Evolutionary conservation across 2,888 invertebrate genomes (phyloP).

Genomic region (Temnothorax unifasciatus): DNA sequence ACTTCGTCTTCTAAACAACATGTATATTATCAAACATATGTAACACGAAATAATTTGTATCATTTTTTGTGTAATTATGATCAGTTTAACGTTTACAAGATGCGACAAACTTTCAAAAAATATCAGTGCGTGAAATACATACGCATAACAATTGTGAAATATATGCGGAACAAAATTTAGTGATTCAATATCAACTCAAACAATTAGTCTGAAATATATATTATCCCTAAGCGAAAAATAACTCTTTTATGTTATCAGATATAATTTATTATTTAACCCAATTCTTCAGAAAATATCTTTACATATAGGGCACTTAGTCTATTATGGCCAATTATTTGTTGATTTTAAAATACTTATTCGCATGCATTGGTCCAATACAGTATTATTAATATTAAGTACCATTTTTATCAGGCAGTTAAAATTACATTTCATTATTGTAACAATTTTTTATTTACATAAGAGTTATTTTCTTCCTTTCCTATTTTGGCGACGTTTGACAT

Average conservation of each 20-base stretch:
- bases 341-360: constrained; percentile 69
- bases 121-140: constrained; percentile 60
- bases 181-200: constrained; percentile 64
- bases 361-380: constrained; percentile 77
- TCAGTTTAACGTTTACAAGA: constrained; percentile 52
- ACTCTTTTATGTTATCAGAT: constrained; percentile 53
- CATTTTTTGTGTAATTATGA: constrained; percentile 50
- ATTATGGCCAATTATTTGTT: constrained; percentile 79
- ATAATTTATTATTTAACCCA: constrained; percentile 54
- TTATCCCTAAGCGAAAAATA: constrained; percentile 72
- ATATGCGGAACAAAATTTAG: constrained; percentile 53
- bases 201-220: constrained; percentile 75
- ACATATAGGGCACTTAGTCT: constrained; percentile 79
- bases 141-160: constrained; percentile 45
- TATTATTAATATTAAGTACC: constrained; percentile 75
- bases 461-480: constrained; percentile 61
- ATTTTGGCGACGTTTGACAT: constrained; percentile 62
- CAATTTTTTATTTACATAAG: constrained; percentile 70
- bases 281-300: constrained; percentile 46
- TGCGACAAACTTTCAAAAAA: constrained; percentile 48
- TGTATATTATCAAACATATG: constrained; percentile 59
- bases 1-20: constrained; percentile 63
- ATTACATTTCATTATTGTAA: constrained; percentile 81
- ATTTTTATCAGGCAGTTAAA: constrained; percentile 78
- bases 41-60: constrained; percentile 62